These are phyloP conservation scores for Phylloscopus collybita DNA, from an alignment of 2,797 vertebrate genomes.

Conservation along the genomic window DNA sequence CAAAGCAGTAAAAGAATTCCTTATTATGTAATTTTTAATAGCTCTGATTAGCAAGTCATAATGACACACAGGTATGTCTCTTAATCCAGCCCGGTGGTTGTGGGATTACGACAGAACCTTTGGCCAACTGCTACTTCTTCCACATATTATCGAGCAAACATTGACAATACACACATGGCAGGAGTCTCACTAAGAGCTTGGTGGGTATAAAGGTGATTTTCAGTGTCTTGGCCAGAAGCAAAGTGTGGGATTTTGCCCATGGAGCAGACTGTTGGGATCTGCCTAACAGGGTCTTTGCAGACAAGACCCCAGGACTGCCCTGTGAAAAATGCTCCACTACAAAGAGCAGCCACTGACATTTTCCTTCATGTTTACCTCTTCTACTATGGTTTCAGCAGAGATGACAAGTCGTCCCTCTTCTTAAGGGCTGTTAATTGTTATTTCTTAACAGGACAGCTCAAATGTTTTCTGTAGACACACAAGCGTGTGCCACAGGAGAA, in stretches of 20 bases:
- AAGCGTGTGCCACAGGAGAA: background rate
- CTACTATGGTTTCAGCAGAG: background rate
- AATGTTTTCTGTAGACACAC: background rate
- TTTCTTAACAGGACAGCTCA: background rate
- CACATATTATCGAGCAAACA: background rate
- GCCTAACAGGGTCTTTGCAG: background rate
- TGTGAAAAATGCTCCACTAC: background rate
- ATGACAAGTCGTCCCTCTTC: background rate
- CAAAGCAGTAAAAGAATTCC: background rate
- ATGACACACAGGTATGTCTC: background rate
- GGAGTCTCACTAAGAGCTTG: background rate
- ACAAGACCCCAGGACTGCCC: background rate
- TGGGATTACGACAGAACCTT: background rate
- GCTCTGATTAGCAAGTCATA: background rate
- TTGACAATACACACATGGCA: background rate
- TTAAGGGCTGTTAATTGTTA: background rate
- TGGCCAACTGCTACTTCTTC: background rate
- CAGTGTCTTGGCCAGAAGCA: background rate
- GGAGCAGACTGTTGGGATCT: fast-evolving
- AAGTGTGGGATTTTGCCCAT: fast-evolving
- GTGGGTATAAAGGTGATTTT: background rate
- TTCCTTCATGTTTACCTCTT: background rate
- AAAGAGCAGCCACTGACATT: background rate
- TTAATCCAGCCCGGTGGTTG: background rate
- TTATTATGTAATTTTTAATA: background rate